Conservation (phyloP, 2,797 vertebrate genomes). For the Bovichtus variegatus region DNA sequence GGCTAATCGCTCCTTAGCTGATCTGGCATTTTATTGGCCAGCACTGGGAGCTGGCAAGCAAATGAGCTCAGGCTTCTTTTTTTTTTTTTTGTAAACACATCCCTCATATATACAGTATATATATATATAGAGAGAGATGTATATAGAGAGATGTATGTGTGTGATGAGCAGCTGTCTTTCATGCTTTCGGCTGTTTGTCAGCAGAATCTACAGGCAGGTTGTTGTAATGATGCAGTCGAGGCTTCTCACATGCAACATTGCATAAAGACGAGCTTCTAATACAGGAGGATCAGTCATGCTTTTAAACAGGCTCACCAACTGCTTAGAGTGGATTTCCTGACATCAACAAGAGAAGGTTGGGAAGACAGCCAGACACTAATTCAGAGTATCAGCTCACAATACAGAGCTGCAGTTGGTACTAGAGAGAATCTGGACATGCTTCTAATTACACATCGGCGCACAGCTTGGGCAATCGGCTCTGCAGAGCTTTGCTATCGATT, state of each 20-base stretch:
- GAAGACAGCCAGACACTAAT: slow-evolving; percentile 45
- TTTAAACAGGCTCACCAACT: slow-evolving; percentile 40
- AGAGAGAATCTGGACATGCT: slow-evolving; percentile 41
- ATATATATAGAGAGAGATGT: too few relatives aligned
- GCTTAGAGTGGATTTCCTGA: slow-evolving; percentile 51
- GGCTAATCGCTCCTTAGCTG: slow-evolving; percentile 70
- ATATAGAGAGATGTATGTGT: too few relatives aligned
- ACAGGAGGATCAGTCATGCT: slow-evolving; percentile 53
- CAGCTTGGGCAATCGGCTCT: slow-evolving; percentile 6
- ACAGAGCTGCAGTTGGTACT: slow-evolving; percentile 30
- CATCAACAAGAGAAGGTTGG: slow-evolving; percentile 38
- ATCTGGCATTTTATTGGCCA: slow-evolving; percentile 65
- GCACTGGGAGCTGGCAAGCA: slow-evolving; percentile 40
- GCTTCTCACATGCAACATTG: slow-evolving; percentile 25
- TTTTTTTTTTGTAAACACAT: slow-evolving; percentile 36
- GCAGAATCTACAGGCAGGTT: slow-evolving; percentile 49
- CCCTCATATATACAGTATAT: too few relatives aligned
- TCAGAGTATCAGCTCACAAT: slow-evolving; percentile 35
- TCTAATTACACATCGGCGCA: slow-evolving; percentile 37
- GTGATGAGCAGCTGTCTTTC: slow-evolving; percentile 69
- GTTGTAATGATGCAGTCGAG: slow-evolving; percentile 13
- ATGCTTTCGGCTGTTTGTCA: slow-evolving; percentile 42
- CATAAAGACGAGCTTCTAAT: slow-evolving; percentile 34
- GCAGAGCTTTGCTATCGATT: slow-evolving; percentile 25
- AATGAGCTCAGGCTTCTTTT: slow-evolving; percentile 6